Conservation (phyloP, 2,888 invertebrate species). For the Chamaedrilus cognettii region DNA sequence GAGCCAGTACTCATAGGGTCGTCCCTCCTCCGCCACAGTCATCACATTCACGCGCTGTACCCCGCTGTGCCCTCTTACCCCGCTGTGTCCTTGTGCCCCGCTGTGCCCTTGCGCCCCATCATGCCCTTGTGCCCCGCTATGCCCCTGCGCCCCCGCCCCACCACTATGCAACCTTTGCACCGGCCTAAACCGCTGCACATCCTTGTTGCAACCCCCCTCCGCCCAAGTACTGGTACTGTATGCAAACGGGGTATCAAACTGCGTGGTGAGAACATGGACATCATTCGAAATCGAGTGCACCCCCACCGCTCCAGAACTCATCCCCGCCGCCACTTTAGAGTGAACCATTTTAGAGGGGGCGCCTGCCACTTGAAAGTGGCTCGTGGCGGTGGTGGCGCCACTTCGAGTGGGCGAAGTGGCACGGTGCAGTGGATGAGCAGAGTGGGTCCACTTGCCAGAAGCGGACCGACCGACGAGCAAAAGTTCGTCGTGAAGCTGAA, state of each 20-base stretch:
- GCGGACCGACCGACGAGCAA: constrained; percentile 43
- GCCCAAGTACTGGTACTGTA: constrained; percentile 37
- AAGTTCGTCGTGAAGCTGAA: constrained; percentile 45
- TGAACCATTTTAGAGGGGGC: too few species aligned
- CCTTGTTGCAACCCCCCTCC: constrained; percentile 27
- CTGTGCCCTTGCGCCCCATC: too few species aligned
- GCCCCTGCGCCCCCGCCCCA: too few species aligned
- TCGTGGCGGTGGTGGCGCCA: too few species aligned
- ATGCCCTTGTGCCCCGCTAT: too few species aligned
- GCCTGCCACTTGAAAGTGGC: too few species aligned
- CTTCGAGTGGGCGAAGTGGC: background rate
- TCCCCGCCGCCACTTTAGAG: too few species aligned
- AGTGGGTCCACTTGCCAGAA: constrained; percentile 3
- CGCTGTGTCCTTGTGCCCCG: too few species aligned
- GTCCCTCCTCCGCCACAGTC: background rate
- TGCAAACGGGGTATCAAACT: constrained; percentile 47
- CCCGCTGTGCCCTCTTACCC: too few species aligned
- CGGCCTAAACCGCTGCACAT: constrained; percentile 25
- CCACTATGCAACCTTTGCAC: too few species aligned
- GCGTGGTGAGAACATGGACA: constrained; percentile 34
- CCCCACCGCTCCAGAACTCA: too few species aligned
- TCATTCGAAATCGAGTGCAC: constrained; percentile 35
- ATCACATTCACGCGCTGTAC: constrained; percentile 7
- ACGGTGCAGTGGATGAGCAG: background rate
- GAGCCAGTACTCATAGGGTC: constrained; percentile 9